Conservation (phyloP, 2,797 vertebrate genomes). For the Gallinago nigripennis region DNA sequence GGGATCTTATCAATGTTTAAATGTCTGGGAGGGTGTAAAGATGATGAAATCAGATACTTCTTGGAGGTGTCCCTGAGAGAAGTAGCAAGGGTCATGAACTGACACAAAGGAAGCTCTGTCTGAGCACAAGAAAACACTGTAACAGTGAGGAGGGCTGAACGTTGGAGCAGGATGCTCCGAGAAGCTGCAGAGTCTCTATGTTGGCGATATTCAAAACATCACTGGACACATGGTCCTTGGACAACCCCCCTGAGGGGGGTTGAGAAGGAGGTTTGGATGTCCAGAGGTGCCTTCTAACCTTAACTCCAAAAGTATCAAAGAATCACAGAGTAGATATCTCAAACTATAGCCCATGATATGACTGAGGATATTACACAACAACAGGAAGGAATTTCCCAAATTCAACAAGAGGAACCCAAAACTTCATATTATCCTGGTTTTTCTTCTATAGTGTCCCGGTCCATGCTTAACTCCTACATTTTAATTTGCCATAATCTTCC, state of each 20-base stretch:
- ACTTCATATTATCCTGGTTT: neutral
- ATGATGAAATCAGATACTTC: neutral
- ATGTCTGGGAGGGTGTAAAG: neutral
- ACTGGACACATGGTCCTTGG: neutral
- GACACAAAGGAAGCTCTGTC: neutral
- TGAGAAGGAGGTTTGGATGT: neutral
- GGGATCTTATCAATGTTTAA: neutral
- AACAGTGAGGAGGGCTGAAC: neutral
- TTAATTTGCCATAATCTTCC: neutral
- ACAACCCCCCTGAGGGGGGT: accelerated
- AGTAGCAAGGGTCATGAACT: neutral
- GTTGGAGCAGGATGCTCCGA: neutral
- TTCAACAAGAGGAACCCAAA: neutral
- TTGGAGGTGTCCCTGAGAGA: neutral
- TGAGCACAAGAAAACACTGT: neutral
- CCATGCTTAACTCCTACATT: neutral
- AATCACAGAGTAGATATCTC: neutral
- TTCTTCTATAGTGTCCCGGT: neutral
- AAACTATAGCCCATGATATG: accelerated
- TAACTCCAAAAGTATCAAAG: too few species aligned
- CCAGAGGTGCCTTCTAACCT: neutral
- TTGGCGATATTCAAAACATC: accelerated
- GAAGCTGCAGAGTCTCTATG: neutral
- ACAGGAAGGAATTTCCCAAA: neutral
- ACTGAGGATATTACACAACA: neutral